phyloP scores from a whole-genome alignment of 1,140 invertebrate species.

The Apis mellifera region DNA sequence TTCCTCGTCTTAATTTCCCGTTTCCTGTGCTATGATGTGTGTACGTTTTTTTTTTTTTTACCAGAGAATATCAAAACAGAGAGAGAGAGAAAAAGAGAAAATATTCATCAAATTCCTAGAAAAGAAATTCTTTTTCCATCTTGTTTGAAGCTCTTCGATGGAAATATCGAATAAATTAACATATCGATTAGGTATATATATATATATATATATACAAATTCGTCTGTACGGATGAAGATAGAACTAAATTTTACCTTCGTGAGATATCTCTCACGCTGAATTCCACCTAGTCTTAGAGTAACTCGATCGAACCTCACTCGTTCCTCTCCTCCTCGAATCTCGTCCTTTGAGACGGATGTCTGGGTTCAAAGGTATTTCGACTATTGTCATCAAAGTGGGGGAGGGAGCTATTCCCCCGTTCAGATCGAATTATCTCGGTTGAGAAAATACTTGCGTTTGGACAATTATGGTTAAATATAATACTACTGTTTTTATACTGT shows the following conservation, averaged over 20 bases:
- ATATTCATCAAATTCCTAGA: not conserved
- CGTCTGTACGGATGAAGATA: not conserved
- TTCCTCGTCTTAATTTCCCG: no score
- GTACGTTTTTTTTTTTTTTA: no score
- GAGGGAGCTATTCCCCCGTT: not conserved
- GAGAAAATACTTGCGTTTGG: no score
- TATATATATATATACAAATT: no score
- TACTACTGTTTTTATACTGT: no score
- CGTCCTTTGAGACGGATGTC: not conserved
- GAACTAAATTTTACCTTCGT: not conserved
- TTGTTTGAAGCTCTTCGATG: not conserved
- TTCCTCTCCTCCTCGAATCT: not conserved
- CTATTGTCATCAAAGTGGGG: no score
- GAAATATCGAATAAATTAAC: slow-evolving; percentile 13
- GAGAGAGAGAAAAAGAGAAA: not conserved
- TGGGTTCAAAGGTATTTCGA: not conserved
- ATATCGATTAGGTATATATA: not conserved
- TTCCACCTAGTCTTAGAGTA: not conserved
- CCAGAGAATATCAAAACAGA: not conserved
- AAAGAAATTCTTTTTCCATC: not conserved
- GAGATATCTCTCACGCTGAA: not conserved
- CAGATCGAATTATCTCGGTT: slow-evolving; percentile 6
- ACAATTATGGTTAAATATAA: no score
- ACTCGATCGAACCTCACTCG: not conserved
- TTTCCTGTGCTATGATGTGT: no score